Percentiles rank a stretch among this genome's conserved stretches.
phyloP scores from a whole-genome alignment of 1,140 invertebrate genomes.

The Calephelis nemesis region DNA sequence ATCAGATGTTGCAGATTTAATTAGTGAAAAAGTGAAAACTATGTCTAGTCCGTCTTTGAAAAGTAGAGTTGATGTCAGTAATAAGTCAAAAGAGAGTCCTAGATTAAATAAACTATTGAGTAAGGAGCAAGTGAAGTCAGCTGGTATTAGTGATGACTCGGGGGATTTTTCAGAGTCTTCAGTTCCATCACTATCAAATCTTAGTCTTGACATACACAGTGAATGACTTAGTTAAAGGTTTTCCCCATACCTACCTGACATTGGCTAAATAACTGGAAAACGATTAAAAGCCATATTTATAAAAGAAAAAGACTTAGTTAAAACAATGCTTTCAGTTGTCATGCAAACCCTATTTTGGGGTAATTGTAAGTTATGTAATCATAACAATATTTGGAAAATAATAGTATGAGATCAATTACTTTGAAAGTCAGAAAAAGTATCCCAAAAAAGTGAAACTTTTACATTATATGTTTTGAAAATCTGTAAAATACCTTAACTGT shows the following conservation, averaged over 20 bases:
- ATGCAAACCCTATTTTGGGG: too few species aligned
- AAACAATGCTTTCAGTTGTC: too few species aligned
- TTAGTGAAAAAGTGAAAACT: constrained; percentile 56
- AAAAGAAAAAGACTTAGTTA: background rate
- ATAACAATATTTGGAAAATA: too few species aligned
- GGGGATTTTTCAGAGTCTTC: constrained; percentile 67
- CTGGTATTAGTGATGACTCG: constrained; percentile 52
- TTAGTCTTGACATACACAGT: constrained; percentile 70
- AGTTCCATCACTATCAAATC: constrained; percentile 66
- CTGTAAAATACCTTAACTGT: too few species aligned
- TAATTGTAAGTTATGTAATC: too few species aligned
- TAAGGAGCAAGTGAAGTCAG: background rate
- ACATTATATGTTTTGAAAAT: too few species aligned
- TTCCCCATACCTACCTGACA: too few species aligned
- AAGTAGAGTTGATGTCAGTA: constrained; percentile 27
- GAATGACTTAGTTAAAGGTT: constrained; percentile 37
- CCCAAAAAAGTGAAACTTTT: too few species aligned
- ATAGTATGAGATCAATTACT: too few species aligned
- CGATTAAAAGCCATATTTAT: background rate
- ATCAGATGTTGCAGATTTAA: constrained; percentile 68
- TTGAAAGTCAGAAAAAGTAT: too few species aligned
- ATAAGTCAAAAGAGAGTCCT: constrained; percentile 32
- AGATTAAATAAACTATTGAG: constrained; percentile 24
- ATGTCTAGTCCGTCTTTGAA: constrained; percentile 19
- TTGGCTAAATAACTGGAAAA: background rate